These are phyloP conservation scores for Phalloptychus januarius DNA, from an alignment of 2,797 vertebrate genomes.

Conservation along the genomic window DNA sequence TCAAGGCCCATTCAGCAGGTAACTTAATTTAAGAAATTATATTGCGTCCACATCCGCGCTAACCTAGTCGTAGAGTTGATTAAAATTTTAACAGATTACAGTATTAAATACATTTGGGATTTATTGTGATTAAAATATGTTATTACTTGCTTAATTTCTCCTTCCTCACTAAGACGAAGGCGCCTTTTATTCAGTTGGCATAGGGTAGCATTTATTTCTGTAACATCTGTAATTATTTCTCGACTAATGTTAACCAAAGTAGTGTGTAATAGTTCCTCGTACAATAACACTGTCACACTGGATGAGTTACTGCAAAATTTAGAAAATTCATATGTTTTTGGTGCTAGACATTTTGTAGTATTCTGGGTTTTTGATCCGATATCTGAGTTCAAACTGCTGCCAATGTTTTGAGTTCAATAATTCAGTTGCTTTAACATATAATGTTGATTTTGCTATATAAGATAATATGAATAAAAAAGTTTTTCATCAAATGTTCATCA, in stretches of 20 bases:
- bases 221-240: neutral
- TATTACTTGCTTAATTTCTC: neutral
- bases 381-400: neutral
- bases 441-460: neutral
- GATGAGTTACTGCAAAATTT: neutral
- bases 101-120: neutral
- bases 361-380: neutral
- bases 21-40: neutral
- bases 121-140: constrained; percentile 11
- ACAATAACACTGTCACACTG: neutral
- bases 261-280: neutral
- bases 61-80: neutral
- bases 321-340: neutral
- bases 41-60: constrained; percentile 6
- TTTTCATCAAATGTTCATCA: neutral
- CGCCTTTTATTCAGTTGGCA: neutral
- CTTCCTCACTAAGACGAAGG: neutral
- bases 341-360: neutral
- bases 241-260: neutral
- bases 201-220: neutral
- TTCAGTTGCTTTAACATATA: neutral
- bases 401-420: neutral
- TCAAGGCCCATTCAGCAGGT: constrained; percentile 5
- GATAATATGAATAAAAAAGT: neutral
- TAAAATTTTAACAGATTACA: neutral